Percentiles rank a stretch among this genome's conserved stretches.
phyloP scores from a whole-genome alignment of 2,113 vertebrate species.

The Australoheros scitulus region DNA sequence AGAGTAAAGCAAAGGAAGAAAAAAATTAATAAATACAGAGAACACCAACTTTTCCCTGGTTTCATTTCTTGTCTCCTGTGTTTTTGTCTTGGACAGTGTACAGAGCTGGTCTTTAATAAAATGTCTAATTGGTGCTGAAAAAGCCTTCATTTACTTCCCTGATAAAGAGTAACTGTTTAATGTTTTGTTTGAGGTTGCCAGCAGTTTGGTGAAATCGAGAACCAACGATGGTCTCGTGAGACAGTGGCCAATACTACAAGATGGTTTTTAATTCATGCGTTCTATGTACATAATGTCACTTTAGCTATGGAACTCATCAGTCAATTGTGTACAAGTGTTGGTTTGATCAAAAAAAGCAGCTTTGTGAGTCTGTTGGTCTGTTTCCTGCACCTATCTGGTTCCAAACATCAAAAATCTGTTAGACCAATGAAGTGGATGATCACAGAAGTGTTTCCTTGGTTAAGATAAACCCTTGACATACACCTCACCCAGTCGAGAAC shows the following conservation, averaged over 20 bases:
- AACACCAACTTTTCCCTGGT: conserved; percentile 1
- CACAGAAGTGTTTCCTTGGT: not conserved
- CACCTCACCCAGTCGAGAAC: not conserved
- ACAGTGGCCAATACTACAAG: not conserved
- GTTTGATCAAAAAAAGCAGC: no score
- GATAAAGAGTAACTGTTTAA: not conserved
- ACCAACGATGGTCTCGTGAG: not conserved
- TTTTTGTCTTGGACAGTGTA: not conserved
- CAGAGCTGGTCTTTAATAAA: not conserved
- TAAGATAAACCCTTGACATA: not conserved
- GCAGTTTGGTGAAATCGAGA: not conserved
- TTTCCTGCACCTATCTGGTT: no score
- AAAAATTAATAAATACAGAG: conserved; percentile 58
- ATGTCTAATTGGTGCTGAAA: not conserved
- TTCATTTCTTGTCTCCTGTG: not conserved
- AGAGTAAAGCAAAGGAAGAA: conserved; percentile 25
- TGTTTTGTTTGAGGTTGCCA: not conserved
- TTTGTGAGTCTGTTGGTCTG: no score
- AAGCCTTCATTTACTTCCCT: not conserved
- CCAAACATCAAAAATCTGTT: not conserved
- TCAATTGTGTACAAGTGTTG: not conserved
- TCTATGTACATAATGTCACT: no score
- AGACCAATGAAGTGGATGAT: not conserved
- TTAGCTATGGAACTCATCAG: no score
- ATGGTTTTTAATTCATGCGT: no score